Base-by-base conservation (phyloP, 2,797 vertebrate species). In the Sebastes diaconus region DNA sequence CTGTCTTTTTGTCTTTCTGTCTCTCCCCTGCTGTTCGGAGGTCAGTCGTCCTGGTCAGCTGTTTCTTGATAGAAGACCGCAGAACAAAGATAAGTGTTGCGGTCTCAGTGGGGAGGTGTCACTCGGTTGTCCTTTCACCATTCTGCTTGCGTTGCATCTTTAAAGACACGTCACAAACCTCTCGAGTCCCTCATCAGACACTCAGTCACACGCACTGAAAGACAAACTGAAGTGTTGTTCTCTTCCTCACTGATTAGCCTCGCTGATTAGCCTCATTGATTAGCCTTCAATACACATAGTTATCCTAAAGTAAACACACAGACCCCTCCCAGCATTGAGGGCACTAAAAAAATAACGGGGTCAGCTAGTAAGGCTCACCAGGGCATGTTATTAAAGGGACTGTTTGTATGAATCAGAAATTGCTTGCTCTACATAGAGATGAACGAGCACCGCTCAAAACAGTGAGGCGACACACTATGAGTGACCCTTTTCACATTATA, bases 71-170 rank as follows among this genome's bases (percentile, higher is more conserved):
- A 52, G 55, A 60, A 27, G 55, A 69, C 11, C 27, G 30, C 16
- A 68, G 77, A 75, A 59, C 81, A 84, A 81, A 90, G 82, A 32
- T 50, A 29, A 36, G 50, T 4, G 58, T 36, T 2, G 24, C n/a
- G 2, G 42, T 34, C 34, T 80, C 71, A 25, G 57, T 1, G 25
- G 74, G 75, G 79, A 66, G 68, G 10, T 18, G 80, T 71, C 42
- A 7, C 69, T 59, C 65, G 42, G 30, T 70, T 5, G 27, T 22
- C 34, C 54, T 69, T 63, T 13, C 36, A 25, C 34, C 58, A 54
- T 46, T 39, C 34, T 63, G 64, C 58, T 70, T 16, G 1, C 55
- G 71, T 50, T 46, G 60, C 50, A 9, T 57, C 80, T 83, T 84
- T 61, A n/a, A 50, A 79, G 70, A 77, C 54, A 32, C 72, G 16